Evolutionary conservation across 2,113 vertebrate species (phyloP).

Genomic region (Synchiropus splendidus): DNA sequence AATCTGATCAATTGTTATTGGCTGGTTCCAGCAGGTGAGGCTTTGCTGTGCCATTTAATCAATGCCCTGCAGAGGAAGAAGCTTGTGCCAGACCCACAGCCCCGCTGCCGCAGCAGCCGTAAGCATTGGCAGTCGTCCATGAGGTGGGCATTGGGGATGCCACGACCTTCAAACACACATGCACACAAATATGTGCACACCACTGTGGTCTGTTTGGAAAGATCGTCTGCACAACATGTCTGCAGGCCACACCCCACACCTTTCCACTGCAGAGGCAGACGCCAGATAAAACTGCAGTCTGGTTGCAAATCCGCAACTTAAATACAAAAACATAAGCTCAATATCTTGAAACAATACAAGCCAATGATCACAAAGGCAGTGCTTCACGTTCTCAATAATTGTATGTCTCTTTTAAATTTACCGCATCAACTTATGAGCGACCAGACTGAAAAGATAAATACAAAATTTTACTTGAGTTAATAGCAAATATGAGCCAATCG

Average conservation of each 20-base stretch:
- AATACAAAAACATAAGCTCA: no score
- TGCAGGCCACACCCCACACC: conserved; percentile 25
- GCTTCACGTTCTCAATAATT: no score
- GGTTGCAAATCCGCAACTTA: no score
- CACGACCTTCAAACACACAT: conserved; percentile 46
- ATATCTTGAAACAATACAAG: no score
- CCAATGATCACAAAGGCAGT: no score
- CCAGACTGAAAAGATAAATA: conserved; percentile 11
- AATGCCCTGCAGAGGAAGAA: conserved; percentile 42
- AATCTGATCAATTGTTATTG: conserved; percentile 34
- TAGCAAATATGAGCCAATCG: neutral
- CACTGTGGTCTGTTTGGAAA: conserved; percentile 5
- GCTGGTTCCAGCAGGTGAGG: conserved; percentile 55
- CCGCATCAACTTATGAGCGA: conserved; percentile 19
- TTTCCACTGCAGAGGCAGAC: conserved; percentile 20
- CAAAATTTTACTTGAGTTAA: conserved; percentile 4
- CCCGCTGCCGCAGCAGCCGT: conserved; percentile 36
- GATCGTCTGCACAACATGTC: conserved; percentile 28
- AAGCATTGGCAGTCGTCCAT: conserved; percentile 48
- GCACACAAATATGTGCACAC: conserved; percentile 8
- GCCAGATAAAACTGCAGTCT: conserved; percentile 5
- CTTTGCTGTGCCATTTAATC: conserved; percentile 47
- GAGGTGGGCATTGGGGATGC: conserved; percentile 35
- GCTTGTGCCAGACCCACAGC: conserved; percentile 44
- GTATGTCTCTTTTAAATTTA: no score